Evolutionary conservation across 2,797 vertebrate genomes (phyloP).

Genomic region (Calcarius lapponicus): DNA sequence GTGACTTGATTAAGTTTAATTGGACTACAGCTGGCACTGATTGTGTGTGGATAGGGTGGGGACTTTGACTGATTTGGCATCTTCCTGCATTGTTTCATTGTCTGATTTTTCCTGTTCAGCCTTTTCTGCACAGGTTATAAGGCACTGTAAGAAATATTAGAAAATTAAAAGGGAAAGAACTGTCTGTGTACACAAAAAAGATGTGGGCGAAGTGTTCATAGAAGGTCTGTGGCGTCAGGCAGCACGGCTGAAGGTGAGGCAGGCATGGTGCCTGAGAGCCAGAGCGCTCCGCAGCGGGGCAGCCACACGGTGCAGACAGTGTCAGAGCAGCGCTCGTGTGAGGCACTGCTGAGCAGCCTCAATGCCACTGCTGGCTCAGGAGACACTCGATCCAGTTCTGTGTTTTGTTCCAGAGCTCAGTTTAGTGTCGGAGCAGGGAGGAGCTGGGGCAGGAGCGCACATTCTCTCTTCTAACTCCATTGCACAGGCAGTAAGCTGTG

Average conservation of each 20-base stretch:
- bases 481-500: not conserved
- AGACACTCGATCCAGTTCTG: not conserved
- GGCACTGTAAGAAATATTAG: conserved; percentile 13
- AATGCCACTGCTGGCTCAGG: not conserved
- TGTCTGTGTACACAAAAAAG: not conserved
- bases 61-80: conserved; percentile 72
- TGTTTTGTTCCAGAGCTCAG: not conserved
- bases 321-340: not conserved
- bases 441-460: not conserved
- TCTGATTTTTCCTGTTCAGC: conserved; percentile 17
- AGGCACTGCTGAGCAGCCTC: not conserved
- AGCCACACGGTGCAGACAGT: not conserved
- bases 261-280: not conserved
- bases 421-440: not conserved
- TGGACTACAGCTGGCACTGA: conserved; percentile 82
- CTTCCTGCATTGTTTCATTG: conserved; percentile 67
- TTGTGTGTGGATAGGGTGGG: conserved; percentile 67
- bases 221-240: not conserved
- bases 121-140: conserved; percentile 17
- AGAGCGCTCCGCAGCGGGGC: not conserved
- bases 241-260: not conserved
- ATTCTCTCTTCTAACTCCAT: rapidly evolving
- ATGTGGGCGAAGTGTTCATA: not conserved
- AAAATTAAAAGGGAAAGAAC: not conserved
- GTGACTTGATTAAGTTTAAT: conserved; percentile 87